Evolutionary conservation across 2,797 vertebrate species (phyloP), one percentile per base, ranked within the genome.

Genomic region (Hydrocynus forskahlii): DNA sequence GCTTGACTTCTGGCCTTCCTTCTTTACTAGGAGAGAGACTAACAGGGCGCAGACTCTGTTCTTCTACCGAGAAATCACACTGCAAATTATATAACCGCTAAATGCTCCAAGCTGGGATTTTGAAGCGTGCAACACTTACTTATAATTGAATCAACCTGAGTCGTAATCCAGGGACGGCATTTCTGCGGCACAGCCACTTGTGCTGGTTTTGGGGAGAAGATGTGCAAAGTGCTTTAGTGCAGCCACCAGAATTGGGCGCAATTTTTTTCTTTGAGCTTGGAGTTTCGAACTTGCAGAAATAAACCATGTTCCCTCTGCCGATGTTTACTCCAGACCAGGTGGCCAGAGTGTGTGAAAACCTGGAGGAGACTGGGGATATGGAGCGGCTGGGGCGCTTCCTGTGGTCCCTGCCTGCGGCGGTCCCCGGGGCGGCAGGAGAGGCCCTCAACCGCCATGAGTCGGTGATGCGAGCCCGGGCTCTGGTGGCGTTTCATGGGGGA

Each of bases 251-350:
- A 16, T 29, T 40, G 23, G n/a, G 1, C 13, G 0, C 40, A 21
- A 29, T 29, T 29, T 23, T 1, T n/a, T n/a, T 29, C 5, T 14
- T 57, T 54, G 16, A 35, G 35, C 52, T 21, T 70, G 43, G 38
- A 29, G 54, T 25, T 9, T 5, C 7, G 48, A 14, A 19, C 29
- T 21, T 21, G 29, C 35, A 63, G 9, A 67, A 2, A 64, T 40
- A 4, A 63, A 89, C 40, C 35, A 95, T 95, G 95, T 95, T 95
- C 64, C 94, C 93, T 0, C 78, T 95, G 67, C 94, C 94, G 1
- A 93, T 95, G 92, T 95, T 95, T 86, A 95, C 94, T 0, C 91
- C 94, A 64, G 94, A 95, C 67, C 95, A 95, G 88, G 95, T 95
- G 19, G 95, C 95, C 16, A 91, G 94, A 0, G 94, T 95, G 43